A percentile compares a stretch with the other conserved stretches of the same genome.
These are phyloP conservation scores for Melinaea marsaeus DNA, from an alignment of 2,888 invertebrate genomes.

Conservation along the genomic window DNA sequence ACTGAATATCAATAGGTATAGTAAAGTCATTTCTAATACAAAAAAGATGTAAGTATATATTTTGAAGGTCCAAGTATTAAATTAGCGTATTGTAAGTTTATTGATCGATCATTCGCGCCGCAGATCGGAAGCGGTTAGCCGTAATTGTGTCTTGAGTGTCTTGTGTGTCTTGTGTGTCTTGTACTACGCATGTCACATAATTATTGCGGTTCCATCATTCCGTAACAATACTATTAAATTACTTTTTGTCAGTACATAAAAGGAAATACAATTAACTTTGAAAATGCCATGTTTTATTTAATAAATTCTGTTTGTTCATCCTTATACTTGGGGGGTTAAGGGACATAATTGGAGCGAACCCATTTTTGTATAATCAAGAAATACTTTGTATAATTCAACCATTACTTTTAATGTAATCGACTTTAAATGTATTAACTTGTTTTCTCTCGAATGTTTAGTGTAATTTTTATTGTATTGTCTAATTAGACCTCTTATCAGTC, in stretches of 20 bases:
- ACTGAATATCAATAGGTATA: too few relatives aligned
- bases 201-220: conserved; percentile 32
- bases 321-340: background rate
- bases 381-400: background rate
- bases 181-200: conserved; percentile 40
- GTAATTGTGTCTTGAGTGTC: conserved; percentile 46
- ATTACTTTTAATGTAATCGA: conserved; percentile 2
- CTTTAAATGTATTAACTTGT: background rate
- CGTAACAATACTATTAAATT: background rate
- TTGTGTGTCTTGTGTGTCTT: conserved; percentile 43
- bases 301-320: background rate
- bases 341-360: background rate
- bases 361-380: background rate
- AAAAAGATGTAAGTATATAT: background rate
- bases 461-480: background rate
- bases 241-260: background rate
- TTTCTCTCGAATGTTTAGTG: background rate
- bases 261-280: background rate
- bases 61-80: background rate
- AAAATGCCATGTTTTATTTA: background rate
- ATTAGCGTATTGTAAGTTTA: conserved; percentile 3
- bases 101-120: conserved; percentile 54
- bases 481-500: background rate
- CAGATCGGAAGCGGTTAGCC: conserved; percentile 61
- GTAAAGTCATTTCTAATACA: too few relatives aligned